These are phyloP conservation scores for Araneus ventricosus DNA, from an alignment of 1,140 invertebrate species.

Conservation along the genomic window DNA sequence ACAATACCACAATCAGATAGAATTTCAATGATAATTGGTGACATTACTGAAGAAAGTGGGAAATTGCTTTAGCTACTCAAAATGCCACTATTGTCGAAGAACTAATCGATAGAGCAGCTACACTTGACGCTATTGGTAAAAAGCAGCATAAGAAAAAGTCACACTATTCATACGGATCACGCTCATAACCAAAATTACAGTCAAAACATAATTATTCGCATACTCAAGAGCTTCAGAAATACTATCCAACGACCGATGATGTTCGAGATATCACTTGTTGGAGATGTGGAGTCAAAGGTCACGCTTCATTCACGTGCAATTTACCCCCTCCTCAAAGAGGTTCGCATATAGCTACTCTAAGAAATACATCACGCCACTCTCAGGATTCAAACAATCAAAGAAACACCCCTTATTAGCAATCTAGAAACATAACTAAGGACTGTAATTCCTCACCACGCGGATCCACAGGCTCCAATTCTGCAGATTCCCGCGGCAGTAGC, in stretches of 20 bases:
- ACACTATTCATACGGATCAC: too few relatives aligned
- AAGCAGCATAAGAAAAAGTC: neutral
- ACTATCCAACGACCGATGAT: neutral
- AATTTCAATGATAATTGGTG: neutral
- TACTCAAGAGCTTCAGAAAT: neutral
- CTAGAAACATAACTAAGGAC: neutral
- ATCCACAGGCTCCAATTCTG: neutral
- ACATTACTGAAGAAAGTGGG: neutral
- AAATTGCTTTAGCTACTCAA: constrained; percentile 23
- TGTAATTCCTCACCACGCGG: neutral
- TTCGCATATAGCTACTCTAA: neutral
- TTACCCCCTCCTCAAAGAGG: neutral
- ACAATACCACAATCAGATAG: neutral
- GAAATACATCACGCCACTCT: neutral
- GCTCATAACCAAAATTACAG: neutral
- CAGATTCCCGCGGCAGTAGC: neutral
- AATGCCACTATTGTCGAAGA: neutral
- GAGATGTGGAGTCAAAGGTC: neutral
- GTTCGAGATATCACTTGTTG: neutral
- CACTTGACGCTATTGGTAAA: neutral
- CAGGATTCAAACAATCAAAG: neutral
- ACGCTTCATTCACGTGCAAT: constrained; percentile 6
- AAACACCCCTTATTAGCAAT: neutral
- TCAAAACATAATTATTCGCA: neutral
- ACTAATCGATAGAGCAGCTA: neutral